Evolutionary conservation across 2,888 invertebrate genomes (phyloP), one percentile per base, ranked within the genome.

Genomic region (Caenorhabditis wallacei): DNA sequence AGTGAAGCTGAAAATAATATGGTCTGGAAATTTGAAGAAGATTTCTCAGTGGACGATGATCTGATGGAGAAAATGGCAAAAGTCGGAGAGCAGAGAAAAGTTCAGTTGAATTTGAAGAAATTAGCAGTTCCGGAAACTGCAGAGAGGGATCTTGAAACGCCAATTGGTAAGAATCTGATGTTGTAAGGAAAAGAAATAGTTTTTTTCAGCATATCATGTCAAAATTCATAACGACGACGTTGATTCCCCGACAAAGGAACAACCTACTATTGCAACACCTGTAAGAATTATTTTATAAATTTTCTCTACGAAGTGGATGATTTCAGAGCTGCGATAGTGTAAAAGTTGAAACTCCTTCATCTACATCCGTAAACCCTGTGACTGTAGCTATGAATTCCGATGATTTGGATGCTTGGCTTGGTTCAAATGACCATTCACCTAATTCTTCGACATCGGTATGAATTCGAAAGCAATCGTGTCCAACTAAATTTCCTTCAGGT

Each of bases 11-110:
- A 85, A 24, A 90, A 90, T 72, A 56, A 75, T 24, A 89, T 90
- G 89, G 90, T 90, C 16, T 84, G 84, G 63, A 87, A 79, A 48
- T 89, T 83, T 57, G 90, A 90, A 63, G 88, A 90, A 76, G 90
- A 90, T 53, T 90, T 90, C 37, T 82, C 86, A 18, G 82, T 84
- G 1, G 88, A 86, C 43, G 88, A 89, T 16, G 89, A 88, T 26
- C 64, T 88, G 43, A 72, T 71, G n/a, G 76, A 26, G 5, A 80
- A 80, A 61, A 86, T 88, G 84, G 70, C 71, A 10, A 76, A 82
- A 56, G 40, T 82, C 40, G 84, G 83, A 18, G 81, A 84, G 53
- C 74, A 81, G 26, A 30, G 78, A 30, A 72, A 72, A 61, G 72
- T 56, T 20, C 75, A 75, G 37, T 54, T 37, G 51, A 63, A 43